These are phyloP conservation scores for Gallinago jamesoni DNA, from an alignment of 2,113 vertebrate species.

Conservation along the genomic window DNA sequence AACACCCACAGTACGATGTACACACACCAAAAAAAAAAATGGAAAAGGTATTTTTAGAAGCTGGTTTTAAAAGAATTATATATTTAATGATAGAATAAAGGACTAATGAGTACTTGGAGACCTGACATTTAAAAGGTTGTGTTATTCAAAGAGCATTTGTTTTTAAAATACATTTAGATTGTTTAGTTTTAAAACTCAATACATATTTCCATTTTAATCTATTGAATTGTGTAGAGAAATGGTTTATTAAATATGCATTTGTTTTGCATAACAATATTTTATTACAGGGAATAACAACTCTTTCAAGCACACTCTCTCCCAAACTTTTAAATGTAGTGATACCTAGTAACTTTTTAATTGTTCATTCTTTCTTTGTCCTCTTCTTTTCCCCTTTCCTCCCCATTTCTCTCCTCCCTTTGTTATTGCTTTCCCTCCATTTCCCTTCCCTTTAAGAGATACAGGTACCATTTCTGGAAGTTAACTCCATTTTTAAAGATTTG, in stretches of 20 bases:
- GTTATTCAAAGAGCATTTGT: neutral
- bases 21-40: neutral
- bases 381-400: neutral
- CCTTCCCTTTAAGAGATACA: neutral
- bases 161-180: neutral
- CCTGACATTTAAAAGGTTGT: neutral
- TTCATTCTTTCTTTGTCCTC: neutral
- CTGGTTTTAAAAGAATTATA: neutral
- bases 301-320: neutral
- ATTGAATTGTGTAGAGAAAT: neutral
- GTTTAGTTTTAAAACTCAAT: neutral
- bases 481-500: neutral
- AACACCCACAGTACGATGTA: neutral
- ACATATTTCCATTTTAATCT: neutral
- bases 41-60: neutral
- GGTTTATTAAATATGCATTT: neutral
- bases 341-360: neutral
- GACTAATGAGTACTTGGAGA: neutral
- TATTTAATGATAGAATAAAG: neutral
- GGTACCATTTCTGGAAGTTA: neutral
- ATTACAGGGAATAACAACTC: neutral
- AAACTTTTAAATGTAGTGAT: neutral
- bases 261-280: neutral
- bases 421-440: neutral
- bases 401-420: neutral